These are phyloP conservation scores for Enteromius viviparus DNA, from an alignment of 2,797 vertebrate genomes.

Conservation along the genomic window DNA sequence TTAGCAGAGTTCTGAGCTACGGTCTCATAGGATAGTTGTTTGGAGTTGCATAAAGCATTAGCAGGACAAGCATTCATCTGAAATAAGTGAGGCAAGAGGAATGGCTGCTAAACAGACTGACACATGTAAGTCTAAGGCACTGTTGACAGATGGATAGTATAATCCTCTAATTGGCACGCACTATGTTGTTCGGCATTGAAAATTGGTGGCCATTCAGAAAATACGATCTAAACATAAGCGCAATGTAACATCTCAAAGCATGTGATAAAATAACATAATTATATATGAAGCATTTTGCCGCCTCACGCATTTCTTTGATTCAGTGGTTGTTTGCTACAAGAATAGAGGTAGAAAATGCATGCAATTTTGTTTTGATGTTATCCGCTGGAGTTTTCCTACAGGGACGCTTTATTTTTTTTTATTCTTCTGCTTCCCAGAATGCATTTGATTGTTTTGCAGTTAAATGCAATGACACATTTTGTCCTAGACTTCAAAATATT, in stretches of 20 bases:
- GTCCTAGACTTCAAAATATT: constrained; percentile 4
- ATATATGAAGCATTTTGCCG: constrained; percentile 6
- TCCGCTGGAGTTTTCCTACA: neutral
- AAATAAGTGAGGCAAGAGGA: constrained; percentile 29
- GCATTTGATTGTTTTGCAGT: neutral
- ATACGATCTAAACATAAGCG: constrained; percentile 28
- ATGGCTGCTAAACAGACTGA: constrained; percentile 21
- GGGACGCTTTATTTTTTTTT: neutral
- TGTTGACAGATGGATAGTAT: constrained; percentile 43
- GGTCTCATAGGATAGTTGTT: neutral
- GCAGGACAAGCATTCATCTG: constrained; percentile 8
- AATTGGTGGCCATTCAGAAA: constrained; percentile 38
- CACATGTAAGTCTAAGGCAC: constrained; percentile 13
- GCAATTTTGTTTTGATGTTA: constrained; percentile 21
- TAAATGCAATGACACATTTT: constrained; percentile 1
- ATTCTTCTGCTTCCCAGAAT: too few relatives aligned
- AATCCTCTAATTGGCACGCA: constrained; percentile 44
- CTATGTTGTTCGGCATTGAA: constrained; percentile 32
- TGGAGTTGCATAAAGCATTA: neutral
- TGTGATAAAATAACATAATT: constrained; percentile 33
- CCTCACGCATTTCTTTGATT: constrained; percentile 5
- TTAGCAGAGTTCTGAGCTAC: neutral
- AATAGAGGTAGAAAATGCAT: neutral
- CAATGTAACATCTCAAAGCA: constrained; percentile 35
- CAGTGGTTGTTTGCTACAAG: neutral